phyloP scores from a whole-genome alignment of 2,888 invertebrate species.

The Amiota minor region DNA sequence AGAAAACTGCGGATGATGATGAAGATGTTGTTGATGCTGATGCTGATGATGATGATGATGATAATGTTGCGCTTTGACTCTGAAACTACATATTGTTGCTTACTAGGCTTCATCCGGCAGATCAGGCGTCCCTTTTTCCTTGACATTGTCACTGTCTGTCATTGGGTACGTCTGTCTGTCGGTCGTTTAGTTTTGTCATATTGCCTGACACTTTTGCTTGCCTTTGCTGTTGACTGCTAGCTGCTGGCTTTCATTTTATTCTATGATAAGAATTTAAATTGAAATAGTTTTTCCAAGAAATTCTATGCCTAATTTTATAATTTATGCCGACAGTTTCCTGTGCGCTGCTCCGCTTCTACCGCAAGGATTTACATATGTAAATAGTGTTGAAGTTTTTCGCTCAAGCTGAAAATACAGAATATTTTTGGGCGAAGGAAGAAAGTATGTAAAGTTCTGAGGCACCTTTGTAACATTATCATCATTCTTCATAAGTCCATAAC shows the following conservation, averaged over 20 bases:
- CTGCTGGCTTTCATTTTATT: constrained; percentile 18
- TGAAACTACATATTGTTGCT: too few species aligned
- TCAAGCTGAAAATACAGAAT: constrained; percentile 7
- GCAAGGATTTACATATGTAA: constrained; percentile 44
- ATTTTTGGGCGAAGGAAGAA: background rate
- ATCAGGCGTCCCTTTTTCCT: too few species aligned
- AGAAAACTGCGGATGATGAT: too few species aligned
- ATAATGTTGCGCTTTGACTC: too few species aligned
- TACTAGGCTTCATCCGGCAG: too few species aligned
- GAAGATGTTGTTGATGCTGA: too few species aligned
- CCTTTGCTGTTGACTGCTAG: constrained; percentile 40
- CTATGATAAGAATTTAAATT: constrained; percentile 54
- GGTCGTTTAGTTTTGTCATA: constrained; percentile 11
- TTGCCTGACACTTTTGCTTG: too few species aligned
- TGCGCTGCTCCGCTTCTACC: too few species aligned
- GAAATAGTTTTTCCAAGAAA: constrained; percentile 49
- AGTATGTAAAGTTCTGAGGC: too few species aligned
- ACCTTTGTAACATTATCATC: too few species aligned
- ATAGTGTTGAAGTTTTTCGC: background rate
- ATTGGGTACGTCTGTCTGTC: constrained; percentile 24
- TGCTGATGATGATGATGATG: too few species aligned
- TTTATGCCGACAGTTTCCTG: constrained; percentile 41
- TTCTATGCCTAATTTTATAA: constrained; percentile 51
- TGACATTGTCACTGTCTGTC: background rate
- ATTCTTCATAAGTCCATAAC: background rate